phyloP scores from a whole-genome alignment of 2,888 invertebrate genomes.

The Aquatica leii region DNA sequence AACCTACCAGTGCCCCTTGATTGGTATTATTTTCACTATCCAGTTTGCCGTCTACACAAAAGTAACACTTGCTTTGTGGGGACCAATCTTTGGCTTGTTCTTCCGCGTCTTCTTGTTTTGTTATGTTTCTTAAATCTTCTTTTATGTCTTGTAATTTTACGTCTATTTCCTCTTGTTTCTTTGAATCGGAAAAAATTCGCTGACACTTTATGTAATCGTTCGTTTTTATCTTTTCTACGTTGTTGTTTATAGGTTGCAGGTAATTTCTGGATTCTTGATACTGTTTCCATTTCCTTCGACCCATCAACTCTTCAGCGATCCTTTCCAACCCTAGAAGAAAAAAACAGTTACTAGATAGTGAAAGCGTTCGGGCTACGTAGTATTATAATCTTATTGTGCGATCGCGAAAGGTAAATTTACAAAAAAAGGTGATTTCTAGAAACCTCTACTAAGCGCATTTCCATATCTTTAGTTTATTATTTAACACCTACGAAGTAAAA shows the following conservation, averaged over 20 bases:
- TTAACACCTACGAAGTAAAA: constrained; percentile 21
- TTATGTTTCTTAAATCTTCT: constrained; percentile 32
- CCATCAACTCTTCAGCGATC: constrained; percentile 97
- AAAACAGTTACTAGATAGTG: constrained; percentile 8
- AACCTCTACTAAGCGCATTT: constrained; percentile 22
- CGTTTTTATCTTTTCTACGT: constrained; percentile 54
- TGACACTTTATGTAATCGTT: constrained; percentile 50
- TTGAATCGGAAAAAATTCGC: constrained; percentile 37
- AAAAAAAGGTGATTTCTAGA: constrained; percentile 28
- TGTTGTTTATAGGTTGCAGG: constrained; percentile 61
- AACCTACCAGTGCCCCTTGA: constrained; percentile 66
- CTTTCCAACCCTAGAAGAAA: constrained; percentile 90
- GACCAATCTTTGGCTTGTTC: constrained; percentile 73
- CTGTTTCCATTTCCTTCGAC: constrained; percentile 95
- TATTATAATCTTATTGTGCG: too few species aligned
- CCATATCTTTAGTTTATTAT: constrained; percentile 13
- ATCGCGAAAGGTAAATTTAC: not conserved
- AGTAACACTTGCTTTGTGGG: constrained; percentile 81
- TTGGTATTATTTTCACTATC: constrained; percentile 63
- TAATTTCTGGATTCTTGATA: constrained; percentile 77
- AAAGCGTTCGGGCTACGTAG: not conserved
- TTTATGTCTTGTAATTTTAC: constrained; percentile 51
- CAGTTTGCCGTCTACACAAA: constrained; percentile 81
- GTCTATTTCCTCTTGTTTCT: constrained; percentile 46
- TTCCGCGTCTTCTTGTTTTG: constrained; percentile 44